Evolutionary conservation across 2,888 invertebrate genomes (phyloP), one percentile per base, ranked within the genome.

Genomic region (Volucella bombylans): DNA sequence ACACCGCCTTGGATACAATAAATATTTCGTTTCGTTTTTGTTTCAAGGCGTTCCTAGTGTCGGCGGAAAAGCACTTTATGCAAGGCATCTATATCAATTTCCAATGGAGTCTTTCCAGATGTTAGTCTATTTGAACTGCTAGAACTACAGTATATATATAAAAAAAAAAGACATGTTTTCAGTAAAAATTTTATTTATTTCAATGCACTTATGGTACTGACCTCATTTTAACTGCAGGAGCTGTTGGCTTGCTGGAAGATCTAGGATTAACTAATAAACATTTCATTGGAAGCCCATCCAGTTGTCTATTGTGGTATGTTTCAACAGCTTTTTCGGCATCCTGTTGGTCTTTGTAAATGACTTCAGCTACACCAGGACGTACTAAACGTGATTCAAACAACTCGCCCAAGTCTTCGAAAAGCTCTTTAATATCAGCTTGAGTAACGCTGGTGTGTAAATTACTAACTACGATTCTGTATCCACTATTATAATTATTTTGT

Each of bases 201-300:
- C 43, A n/a, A 41, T 31, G 31, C 31, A 31, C 31, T 45, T 57
- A 12, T 43, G 54, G 72, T 69, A 87, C 82, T 39, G 65, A 91
- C 91, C 88, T 89, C 81, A 88, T 62, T 77, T 89, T 89, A 4
- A 90, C 90, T 68, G 90, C 90, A 61, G 91, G 89, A 18, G 90
- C 90, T 2, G 94, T 93, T 12, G 94, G 93, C 88, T 94, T 94
- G 90, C 93, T 93, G 86, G 94, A 92, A 52, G 94, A 93, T 89
- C 96, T 93, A 52, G 96, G 96, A 89, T 96, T 96, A 8, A 97
- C 96, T 86, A 97, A 93, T 71, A 97, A 93, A 90, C 97, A 97
- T 90, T 96, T 97, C 97, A 97, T 97, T 4, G 97, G 97, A 89
- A 97, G 96, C 1, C 98, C 97, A 92, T 98, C 98, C 54, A 98